Evolutionary conservation across 2,888 invertebrate species (phyloP).

Genomic region (Heliconius erato): DNA sequence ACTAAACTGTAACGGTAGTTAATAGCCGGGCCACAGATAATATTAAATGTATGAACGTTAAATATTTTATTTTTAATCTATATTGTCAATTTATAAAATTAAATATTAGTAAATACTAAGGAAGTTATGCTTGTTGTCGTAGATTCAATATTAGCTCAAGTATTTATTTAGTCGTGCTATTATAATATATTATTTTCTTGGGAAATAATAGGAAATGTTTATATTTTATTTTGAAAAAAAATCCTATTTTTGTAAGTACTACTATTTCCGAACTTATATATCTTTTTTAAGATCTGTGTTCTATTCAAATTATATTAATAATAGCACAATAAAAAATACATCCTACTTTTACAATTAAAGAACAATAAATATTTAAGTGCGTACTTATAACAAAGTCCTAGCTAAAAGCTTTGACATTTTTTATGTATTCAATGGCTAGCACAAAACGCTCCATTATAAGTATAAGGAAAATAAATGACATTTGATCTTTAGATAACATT

Average conservation of each 20-base stretch:
- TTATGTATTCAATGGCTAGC: background rate
- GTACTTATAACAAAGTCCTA: constrained; percentile 11
- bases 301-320: no score
- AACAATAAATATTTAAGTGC: constrained; percentile 14
- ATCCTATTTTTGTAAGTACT: background rate
- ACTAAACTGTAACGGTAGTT: constrained; percentile 37
- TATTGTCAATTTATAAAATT: background rate
- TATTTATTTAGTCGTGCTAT: no score
- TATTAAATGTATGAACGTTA: background rate
- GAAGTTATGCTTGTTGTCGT: background rate
- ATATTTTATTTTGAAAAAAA: no score
- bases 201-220: no score
- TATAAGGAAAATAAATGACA: background rate
- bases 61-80: background rate
- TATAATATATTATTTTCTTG: background rate
- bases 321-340: background rate
- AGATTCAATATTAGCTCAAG: background rate
- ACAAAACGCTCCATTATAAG: background rate
- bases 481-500: constrained; percentile 11
- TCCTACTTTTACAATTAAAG: constrained; percentile 9
- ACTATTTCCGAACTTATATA: background rate
- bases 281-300: background rate
- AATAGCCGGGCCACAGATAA: constrained; percentile 29
- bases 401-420: background rate
- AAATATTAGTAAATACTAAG: background rate